These are phyloP conservation scores for Lerista edwardsae DNA, from an alignment of 2,797 vertebrate species.

Conservation along the genomic window DNA sequence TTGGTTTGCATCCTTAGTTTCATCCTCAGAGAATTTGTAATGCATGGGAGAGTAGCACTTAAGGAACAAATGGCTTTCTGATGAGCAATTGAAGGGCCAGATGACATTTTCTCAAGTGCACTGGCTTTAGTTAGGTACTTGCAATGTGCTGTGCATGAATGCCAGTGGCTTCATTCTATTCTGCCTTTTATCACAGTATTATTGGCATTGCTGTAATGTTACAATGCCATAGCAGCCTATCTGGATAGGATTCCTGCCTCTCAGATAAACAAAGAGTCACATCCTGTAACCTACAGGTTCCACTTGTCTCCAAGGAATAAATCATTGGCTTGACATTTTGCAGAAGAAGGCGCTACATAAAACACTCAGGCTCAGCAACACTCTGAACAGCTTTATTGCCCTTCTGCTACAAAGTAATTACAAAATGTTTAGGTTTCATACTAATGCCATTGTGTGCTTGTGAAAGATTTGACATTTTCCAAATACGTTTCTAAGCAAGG, in stretches of 20 bases:
- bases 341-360: not conserved
- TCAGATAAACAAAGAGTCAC: not conserved
- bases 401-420: not conserved
- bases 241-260: not conserved
- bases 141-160: not conserved
- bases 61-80: not conserved
- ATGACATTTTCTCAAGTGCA: not conserved
- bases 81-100: not conserved
- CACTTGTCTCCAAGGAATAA: slow-evolving; percentile 1
- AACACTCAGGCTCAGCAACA: slow-evolving; percentile 10
- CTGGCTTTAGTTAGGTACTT: not conserved
- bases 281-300: not conserved
- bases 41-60: not conserved
- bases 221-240: not conserved
- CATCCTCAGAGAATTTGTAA: not conserved
- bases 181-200: not conserved
- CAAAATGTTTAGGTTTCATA: slow-evolving; percentile 21
- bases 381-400: slow-evolving; percentile 25
- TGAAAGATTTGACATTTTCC: not conserved
- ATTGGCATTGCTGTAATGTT: not conserved
- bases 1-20: too few species aligned
- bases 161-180: not conserved
- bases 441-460: not conserved
- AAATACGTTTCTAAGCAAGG: slow-evolving; percentile 21
- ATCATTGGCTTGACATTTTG: slow-evolving; percentile 4